Percentiles rank a stretch among this genome's conserved stretches.
These are phyloP conservation scores for Sylvia atricapilla DNA, from an alignment of 2,113 vertebrate genomes.

Conservation along the genomic window DNA sequence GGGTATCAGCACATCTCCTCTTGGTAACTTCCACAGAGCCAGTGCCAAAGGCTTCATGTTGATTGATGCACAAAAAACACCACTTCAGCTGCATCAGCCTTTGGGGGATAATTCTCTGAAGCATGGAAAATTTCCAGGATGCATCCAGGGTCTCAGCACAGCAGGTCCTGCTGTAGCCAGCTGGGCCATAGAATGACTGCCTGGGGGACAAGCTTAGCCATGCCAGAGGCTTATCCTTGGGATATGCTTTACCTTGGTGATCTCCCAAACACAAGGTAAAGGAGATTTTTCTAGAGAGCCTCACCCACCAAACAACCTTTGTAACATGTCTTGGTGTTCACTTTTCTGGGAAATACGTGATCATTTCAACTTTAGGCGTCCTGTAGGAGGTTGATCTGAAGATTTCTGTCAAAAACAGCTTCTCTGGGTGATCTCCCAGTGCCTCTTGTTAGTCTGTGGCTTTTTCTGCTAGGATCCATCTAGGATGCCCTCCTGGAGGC, in stretches of 20 bases:
- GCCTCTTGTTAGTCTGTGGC: fast-evolving
- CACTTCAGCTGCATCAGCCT: not conserved
- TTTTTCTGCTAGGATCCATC: not conserved
- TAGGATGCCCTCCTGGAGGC: not conserved
- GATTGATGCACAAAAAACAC: not conserved
- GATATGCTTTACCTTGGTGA: not conserved
- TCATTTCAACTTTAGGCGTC: not conserved
- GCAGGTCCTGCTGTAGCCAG: fast-evolving
- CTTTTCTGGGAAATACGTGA: not conserved
- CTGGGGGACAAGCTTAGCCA: not conserved
- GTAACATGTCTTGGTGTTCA: not conserved
- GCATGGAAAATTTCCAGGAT: not conserved
- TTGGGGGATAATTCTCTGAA: fast-evolving
- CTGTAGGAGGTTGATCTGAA: not conserved
- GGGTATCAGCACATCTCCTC: not conserved
- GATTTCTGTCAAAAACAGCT: not conserved
- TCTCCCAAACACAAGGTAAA: not conserved
- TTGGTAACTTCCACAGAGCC: not conserved
- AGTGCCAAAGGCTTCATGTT: not conserved
- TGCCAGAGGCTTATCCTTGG: not conserved
- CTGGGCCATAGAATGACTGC: fast-evolving
- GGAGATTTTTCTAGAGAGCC: not conserved
- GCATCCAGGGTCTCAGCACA: not conserved
- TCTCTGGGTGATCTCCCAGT: not conserved
- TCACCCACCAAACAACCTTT: not conserved